phyloP scores from a whole-genome alignment of 2,797 vertebrate species.

The Tapera naevia region DNA sequence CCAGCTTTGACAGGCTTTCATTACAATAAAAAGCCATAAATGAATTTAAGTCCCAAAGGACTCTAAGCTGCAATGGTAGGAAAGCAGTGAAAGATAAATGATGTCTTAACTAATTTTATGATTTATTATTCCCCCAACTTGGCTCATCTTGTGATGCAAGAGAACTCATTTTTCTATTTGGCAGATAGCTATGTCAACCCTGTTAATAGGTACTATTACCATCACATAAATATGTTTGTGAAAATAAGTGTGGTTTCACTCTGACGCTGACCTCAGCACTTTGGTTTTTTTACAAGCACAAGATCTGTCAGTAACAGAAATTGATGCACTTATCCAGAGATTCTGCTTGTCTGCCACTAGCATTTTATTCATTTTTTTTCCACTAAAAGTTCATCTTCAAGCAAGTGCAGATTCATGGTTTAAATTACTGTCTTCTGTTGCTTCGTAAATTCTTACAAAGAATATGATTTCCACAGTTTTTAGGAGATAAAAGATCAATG shows the following conservation, averaged over 20 bases:
- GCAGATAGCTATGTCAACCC: constrained; percentile 62
- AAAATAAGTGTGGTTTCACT: constrained; percentile 48
- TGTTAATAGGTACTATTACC: constrained; percentile 70
- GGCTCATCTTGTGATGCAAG: constrained; percentile 52
- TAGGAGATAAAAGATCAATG: background rate
- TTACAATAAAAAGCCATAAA: constrained; percentile 65
- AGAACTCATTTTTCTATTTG: constrained; percentile 73
- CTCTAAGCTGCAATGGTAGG: constrained; percentile 17
- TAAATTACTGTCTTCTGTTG: constrained; percentile 68
- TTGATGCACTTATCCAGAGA: constrained; percentile 64
- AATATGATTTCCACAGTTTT: constrained; percentile 3
- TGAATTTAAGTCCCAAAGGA: constrained; percentile 62
- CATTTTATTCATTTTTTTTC: constrained; percentile 72
- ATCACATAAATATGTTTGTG: constrained; percentile 60
- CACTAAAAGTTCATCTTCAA: constrained; percentile 73
- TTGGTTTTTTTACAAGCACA: constrained; percentile 53
- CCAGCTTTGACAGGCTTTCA: constrained; percentile 53
- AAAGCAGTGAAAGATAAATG: constrained; percentile 69
- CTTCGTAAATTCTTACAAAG: constrained; percentile 27
- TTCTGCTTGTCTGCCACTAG: constrained; percentile 61
- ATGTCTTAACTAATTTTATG: constrained; percentile 79
- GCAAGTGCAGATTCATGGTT: constrained; percentile 65
- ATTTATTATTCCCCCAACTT: constrained; percentile 72
- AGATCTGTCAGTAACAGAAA: constrained; percentile 67
- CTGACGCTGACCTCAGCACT: constrained; percentile 74